Conservation (phyloP, 2,113 vertebrate genomes). For the Xiphophorus maculatus region DNA sequence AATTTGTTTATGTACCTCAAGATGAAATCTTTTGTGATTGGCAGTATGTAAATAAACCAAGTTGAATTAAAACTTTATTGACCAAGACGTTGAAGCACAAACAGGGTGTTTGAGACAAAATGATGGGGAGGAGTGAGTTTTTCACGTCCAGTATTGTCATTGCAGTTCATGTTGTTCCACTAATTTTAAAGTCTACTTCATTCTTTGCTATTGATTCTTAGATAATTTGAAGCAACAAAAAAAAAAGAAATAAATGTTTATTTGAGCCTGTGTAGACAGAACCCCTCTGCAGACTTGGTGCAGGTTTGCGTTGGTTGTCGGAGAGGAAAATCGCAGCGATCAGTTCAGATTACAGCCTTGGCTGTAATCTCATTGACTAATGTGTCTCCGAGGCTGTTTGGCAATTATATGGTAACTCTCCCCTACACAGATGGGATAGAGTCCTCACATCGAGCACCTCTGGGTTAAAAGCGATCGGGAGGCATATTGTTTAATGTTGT, state of each 20-base stretch:
- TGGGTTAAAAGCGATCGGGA: not conserved
- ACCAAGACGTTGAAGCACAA: too few relatives aligned
- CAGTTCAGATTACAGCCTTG: not conserved
- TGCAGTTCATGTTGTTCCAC: too few relatives aligned
- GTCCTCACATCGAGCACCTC: not conserved
- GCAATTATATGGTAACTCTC: not conserved
- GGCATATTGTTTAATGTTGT: constrained; percentile 2
- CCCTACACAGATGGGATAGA: not conserved
- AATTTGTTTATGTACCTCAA: too few relatives aligned
- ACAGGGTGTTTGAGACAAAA: too few relatives aligned
- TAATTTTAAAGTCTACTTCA: too few relatives aligned
- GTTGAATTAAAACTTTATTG: too few relatives aligned
- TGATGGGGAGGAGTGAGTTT: too few relatives aligned
- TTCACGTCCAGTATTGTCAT: too few relatives aligned
- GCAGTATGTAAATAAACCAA: too few relatives aligned
- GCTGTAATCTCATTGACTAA: not conserved
- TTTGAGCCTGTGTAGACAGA: not conserved
- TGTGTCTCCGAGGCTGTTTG: not conserved
- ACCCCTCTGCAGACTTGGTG: not conserved
- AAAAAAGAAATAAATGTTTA: not conserved
- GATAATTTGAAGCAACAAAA: not conserved
- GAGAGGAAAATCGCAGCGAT: not conserved
- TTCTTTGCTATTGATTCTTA: too few relatives aligned
- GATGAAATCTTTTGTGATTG: too few relatives aligned
- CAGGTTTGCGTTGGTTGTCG: not conserved